phyloP scores from a whole-genome alignment of 2,113 vertebrate species.

The Xenopus borealis region DNA sequence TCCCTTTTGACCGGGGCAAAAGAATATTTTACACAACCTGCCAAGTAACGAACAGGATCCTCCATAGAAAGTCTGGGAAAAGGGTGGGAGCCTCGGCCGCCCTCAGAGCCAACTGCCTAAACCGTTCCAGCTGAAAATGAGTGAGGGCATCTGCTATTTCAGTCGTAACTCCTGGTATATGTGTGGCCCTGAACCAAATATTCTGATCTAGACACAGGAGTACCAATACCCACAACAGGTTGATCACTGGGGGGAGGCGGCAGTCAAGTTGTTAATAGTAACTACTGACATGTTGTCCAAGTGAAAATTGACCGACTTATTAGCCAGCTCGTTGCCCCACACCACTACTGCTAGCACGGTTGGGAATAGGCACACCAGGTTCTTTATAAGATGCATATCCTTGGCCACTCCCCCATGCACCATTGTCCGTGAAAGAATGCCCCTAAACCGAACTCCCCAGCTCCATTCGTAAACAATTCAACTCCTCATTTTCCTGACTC shows the following conservation, averaged over 20 bases:
- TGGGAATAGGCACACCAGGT: neutral
- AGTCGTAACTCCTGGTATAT: neutral
- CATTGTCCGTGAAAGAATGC: neutral
- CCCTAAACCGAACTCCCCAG: neutral
- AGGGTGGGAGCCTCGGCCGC: neutral
- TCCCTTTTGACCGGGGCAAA: neutral
- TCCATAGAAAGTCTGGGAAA: neutral
- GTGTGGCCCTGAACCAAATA: neutral
- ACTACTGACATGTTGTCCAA: neutral
- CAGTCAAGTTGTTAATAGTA: neutral
- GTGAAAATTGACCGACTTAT: neutral
- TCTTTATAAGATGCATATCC: neutral
- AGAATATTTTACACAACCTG: neutral
- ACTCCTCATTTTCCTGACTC: neutral
- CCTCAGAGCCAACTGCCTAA: neutral
- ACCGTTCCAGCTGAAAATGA: neutral
- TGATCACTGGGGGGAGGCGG: neutral
- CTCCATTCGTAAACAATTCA: neutral
- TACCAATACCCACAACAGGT: neutral
- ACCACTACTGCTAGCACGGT: neutral
- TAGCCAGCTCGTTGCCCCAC: neutral
- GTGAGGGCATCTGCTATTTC: neutral
- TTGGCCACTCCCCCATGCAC: neutral
- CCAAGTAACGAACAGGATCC: neutral
- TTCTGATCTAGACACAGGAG: neutral